Conservation (phyloP, 2,113 vertebrate species). For the Aptenodytes forsteri region DNA sequence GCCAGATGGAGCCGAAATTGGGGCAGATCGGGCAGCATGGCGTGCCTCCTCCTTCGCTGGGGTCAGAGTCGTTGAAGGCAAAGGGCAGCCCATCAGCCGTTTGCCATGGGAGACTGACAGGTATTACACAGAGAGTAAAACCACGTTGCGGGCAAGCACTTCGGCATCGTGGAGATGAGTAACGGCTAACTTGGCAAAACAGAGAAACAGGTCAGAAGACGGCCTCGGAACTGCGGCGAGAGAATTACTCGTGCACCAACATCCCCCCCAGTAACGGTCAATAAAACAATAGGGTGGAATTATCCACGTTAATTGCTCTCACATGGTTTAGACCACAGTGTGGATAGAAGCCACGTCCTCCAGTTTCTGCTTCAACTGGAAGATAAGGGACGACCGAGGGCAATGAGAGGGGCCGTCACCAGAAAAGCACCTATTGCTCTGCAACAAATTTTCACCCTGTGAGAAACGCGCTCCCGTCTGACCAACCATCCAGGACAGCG, state of each 20-base stretch:
- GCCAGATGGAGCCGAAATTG: background rate
- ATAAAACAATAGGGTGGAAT: rapidly evolving
- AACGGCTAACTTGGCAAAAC: background rate
- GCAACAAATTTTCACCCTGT: background rate
- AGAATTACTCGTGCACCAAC: background rate
- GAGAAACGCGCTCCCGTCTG: background rate
- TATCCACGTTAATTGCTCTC: background rate
- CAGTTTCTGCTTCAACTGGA: background rate
- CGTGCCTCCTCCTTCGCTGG: background rate
- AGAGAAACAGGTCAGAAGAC: background rate
- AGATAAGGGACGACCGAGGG: background rate
- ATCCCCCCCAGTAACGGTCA: background rate
- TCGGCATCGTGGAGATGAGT: background rate
- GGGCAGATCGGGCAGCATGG: background rate
- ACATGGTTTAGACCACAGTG: background rate
- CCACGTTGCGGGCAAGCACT: rapidly evolving
- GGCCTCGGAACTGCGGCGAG: rapidly evolving
- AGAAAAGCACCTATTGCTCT: background rate
- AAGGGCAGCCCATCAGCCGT: background rate
- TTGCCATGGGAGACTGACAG: too few relatives aligned
- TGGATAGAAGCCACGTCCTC: background rate
- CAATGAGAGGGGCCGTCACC: background rate
- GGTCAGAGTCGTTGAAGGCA: background rate
- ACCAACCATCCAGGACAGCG: background rate
- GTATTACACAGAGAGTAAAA: background rate